These are phyloP conservation scores for Drosophila bipectinata DNA, from an alignment of 1,140 invertebrate species.

Conservation along the genomic window DNA sequence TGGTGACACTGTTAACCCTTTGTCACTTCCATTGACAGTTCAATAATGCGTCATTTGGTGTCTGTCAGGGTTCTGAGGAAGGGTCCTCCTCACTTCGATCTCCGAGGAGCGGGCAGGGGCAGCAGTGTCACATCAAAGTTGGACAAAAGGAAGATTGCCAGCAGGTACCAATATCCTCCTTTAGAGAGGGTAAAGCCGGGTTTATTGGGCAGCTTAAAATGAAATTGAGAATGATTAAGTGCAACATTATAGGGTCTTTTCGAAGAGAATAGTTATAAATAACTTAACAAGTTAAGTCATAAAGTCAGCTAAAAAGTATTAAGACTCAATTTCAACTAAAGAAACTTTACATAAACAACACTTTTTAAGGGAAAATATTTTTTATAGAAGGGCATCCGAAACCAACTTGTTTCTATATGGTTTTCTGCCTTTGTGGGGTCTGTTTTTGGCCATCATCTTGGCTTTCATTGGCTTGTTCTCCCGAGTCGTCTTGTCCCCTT, in stretches of 20 bases:
- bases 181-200: constrained; percentile 14
- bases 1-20: constrained; percentile 76
- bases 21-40: constrained; percentile 80
- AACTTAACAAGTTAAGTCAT: neutral
- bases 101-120: neutral
- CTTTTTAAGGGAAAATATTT: neutral
- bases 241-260: neutral
- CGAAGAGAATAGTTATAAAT: neutral
- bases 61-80: constrained; percentile 27
- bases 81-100: constrained; percentile 15
- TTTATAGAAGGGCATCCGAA: neutral
- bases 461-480: constrained; percentile 55
- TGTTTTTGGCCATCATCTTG: constrained; percentile 21
- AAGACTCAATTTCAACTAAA: neutral
- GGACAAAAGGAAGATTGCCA: constrained; percentile 35
- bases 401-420: neutral
- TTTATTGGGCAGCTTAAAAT: constrained; percentile 1
- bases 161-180: constrained; percentile 28
- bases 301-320: neutral
- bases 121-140: constrained; percentile 45
- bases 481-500: neutral
- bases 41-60: constrained; percentile 78
- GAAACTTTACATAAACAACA: neutral
- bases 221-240: constrained; percentile 5
- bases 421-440: constrained; percentile 32